Conservation (phyloP, 2,797 vertebrate species). For the Eulemur mongoz region DNA sequence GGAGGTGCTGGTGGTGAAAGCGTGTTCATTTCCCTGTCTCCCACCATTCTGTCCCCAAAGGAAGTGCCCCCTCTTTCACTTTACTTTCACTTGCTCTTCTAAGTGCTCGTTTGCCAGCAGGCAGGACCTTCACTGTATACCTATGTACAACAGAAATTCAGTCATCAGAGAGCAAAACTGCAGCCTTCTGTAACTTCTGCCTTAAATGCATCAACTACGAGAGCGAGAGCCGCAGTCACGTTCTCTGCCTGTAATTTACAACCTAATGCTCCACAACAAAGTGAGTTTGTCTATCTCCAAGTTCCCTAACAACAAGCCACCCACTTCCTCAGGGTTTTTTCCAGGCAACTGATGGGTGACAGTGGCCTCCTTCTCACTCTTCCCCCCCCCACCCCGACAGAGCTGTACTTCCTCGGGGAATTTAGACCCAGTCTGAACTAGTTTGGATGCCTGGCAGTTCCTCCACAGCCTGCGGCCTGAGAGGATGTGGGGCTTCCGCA, state of each 20-base stretch:
- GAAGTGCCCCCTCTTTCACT: background rate
- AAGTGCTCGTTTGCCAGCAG: background rate
- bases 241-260: background rate
- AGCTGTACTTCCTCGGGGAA: constrained; percentile 74
- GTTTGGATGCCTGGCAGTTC: constrained; percentile 52
- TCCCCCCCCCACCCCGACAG: background rate
- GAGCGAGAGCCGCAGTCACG: background rate
- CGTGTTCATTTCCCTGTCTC: background rate
- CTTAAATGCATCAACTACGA: background rate
- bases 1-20: too few species aligned
- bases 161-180: background rate
- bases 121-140: background rate
- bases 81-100: background rate
- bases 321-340: constrained; percentile 48
- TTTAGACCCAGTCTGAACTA: constrained; percentile 72
- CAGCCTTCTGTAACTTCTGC: background rate
- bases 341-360: background rate
- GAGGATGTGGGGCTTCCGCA: constrained; percentile 47
- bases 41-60: background rate
- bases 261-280: background rate
- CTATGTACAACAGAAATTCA: background rate
- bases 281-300: background rate
- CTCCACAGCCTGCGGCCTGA: background rate
- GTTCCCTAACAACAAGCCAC: constrained; percentile 34
- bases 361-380: background rate